These are phyloP conservation scores for Suricata suricatta DNA, from an alignment of 2,113 vertebrate species.

Conservation along the genomic window DNA sequence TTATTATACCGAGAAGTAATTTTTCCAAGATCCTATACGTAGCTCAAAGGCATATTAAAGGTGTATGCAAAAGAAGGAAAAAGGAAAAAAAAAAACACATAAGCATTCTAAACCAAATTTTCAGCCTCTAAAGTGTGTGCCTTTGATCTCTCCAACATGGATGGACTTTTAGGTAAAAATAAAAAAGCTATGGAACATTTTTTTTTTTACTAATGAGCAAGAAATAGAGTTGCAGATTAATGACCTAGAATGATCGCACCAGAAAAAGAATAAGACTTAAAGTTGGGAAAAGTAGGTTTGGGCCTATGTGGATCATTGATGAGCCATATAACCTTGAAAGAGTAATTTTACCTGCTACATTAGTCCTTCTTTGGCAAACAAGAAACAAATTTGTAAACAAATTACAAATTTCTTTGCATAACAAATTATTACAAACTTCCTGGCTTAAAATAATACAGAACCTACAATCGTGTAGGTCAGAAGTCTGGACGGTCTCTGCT, in stretches of 20 bases:
- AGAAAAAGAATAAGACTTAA: background rate
- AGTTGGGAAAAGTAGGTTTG: background rate
- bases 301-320: background rate
- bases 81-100: background rate
- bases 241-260: background rate
- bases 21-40: background rate
- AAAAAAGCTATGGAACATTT: background rate
- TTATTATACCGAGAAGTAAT: background rate
- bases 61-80: background rate
- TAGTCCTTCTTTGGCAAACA: background rate
- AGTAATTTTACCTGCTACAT: background rate
- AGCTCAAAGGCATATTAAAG: background rate
- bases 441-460: background rate
- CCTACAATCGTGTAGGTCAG: background rate
- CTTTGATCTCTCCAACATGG: background rate
- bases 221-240: background rate
- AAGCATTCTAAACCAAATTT: background rate
- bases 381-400: background rate
- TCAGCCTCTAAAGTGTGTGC: background rate
- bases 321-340: background rate
- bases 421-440: background rate
- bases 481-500: background rate
- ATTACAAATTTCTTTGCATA: background rate
- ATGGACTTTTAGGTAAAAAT: background rate
- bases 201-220: background rate